Evolutionary conservation across 2,113 vertebrate genomes (phyloP).

Genomic region (Sakesphorus luctuosus): DNA sequence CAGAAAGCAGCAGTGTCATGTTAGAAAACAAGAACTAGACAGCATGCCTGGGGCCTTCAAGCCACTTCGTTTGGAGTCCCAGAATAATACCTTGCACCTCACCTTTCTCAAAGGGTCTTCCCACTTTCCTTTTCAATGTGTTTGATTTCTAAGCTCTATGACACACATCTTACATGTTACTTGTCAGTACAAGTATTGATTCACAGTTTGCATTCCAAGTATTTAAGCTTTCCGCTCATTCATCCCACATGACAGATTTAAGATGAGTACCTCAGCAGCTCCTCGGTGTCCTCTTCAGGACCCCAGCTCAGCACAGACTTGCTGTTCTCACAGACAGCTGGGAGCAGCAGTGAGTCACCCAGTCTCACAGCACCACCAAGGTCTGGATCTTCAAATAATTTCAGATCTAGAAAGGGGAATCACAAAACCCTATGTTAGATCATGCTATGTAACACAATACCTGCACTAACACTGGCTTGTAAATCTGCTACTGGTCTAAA

Average conservation of each 20-base stretch:
- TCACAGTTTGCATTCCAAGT: neutral
- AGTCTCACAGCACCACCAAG: conserved; percentile 74
- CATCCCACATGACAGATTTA: neutral
- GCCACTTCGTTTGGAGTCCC: neutral
- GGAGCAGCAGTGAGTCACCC: conserved; percentile 80
- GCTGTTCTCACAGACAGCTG: conserved; percentile 35
- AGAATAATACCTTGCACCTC: neutral
- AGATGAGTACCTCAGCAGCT: conserved; percentile 77
- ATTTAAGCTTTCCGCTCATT: neutral
- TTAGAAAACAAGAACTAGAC: neutral
- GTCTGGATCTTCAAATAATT: conserved; percentile 83
- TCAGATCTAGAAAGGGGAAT: conserved; percentile 68
- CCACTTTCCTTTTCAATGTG: neutral
- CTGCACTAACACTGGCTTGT: neutral
- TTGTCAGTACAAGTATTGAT: neutral
- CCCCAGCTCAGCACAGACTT: neutral
- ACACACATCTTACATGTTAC: neutral
- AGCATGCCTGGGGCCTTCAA: neutral
- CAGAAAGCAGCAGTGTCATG: neutral
- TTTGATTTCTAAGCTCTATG: neutral
- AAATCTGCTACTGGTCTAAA: neutral
- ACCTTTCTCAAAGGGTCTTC: neutral
- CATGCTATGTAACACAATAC: neutral
- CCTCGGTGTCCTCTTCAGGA: conserved; percentile 38
- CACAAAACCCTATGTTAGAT: neutral